These are phyloP conservation scores for Arrhopalites spinosus DNA, from an alignment of 2,888 invertebrate species.

Conservation along the genomic window DNA sequence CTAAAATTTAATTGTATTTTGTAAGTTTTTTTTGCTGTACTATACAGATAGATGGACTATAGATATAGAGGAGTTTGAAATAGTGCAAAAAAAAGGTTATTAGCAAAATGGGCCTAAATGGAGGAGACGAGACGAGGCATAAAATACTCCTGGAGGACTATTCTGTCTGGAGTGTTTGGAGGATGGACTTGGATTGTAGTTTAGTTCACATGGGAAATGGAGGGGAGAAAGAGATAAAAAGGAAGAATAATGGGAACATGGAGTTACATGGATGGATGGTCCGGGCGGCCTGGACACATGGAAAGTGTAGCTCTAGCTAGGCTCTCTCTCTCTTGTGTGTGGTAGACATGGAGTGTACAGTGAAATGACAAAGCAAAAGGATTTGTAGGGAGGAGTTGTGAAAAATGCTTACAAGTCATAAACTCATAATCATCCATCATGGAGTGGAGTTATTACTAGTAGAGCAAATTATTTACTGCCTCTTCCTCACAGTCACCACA, in stretches of 20 bases:
- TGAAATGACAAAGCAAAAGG: constrained; percentile 15
- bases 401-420: constrained; percentile 43
- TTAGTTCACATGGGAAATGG: too few species aligned
- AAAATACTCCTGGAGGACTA: too few species aligned
- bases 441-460: constrained; percentile 21
- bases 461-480: constrained; percentile 34
- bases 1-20: too few species aligned
- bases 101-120: too few species aligned
- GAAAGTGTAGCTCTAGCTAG: background rate
- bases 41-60: background rate
- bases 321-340: background rate
- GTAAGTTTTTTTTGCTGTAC: background rate
- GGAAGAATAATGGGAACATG: background rate
- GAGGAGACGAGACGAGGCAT: too few species aligned
- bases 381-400: constrained; percentile 40
- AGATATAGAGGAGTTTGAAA: too few species aligned
- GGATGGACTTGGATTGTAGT: too few species aligned
- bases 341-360: background rate
- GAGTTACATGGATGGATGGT: background rate
- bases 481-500: constrained; percentile 21
- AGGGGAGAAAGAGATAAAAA: background rate
- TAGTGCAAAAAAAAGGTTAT: too few species aligned
- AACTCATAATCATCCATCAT: constrained; percentile 45
- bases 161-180: too few species aligned
- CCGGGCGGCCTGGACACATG: background rate